phyloP scores from a whole-genome alignment of 2,888 invertebrate species.

The Orthonevra nobilis region DNA sequence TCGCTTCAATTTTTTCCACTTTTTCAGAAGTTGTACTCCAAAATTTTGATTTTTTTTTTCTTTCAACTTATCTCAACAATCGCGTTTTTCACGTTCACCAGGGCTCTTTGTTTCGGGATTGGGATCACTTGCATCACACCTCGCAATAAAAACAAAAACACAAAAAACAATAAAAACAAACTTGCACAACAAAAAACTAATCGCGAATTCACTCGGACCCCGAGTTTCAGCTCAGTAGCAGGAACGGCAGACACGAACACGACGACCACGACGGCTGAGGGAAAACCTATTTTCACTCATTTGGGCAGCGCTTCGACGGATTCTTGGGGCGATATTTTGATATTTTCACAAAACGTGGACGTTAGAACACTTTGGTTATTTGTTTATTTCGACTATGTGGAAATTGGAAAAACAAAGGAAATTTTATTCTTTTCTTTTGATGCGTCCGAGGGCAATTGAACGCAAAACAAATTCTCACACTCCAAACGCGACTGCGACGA shows the following conservation, averaged over 20 bases:
- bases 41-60: neutral
- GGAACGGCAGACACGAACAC: slow-evolving; percentile 27
- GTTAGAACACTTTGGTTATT: slow-evolving; percentile 42
- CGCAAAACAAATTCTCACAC: slow-evolving; percentile 50
- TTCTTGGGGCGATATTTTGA: slow-evolving; percentile 12
- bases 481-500: slow-evolving; percentile 52
- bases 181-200: slow-evolving; percentile 63
- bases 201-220: slow-evolving; percentile 43
- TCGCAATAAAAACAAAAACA: neutral
- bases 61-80: slow-evolving; percentile 14
- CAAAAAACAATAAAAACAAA: slow-evolving; percentile 32
- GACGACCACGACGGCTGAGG: slow-evolving; percentile 21
- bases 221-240: slow-evolving; percentile 21
- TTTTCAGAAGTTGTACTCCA: no score
- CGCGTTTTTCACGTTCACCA: slow-evolving; percentile 16
- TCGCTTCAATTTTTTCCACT: slow-evolving; percentile 37
- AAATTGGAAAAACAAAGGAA: slow-evolving; percentile 17
- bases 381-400: slow-evolving; percentile 6
- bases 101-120: slow-evolving; percentile 43
- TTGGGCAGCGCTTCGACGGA: slow-evolving; percentile 27
- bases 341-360: slow-evolving; percentile 23
- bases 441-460: slow-evolving; percentile 54
- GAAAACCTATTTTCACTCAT: slow-evolving; percentile 41
- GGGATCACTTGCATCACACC: slow-evolving; percentile 62
- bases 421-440: slow-evolving; percentile 20